Conservation (phyloP, 2,888 invertebrate genomes). For the Eretmocerus hayati region DNA sequence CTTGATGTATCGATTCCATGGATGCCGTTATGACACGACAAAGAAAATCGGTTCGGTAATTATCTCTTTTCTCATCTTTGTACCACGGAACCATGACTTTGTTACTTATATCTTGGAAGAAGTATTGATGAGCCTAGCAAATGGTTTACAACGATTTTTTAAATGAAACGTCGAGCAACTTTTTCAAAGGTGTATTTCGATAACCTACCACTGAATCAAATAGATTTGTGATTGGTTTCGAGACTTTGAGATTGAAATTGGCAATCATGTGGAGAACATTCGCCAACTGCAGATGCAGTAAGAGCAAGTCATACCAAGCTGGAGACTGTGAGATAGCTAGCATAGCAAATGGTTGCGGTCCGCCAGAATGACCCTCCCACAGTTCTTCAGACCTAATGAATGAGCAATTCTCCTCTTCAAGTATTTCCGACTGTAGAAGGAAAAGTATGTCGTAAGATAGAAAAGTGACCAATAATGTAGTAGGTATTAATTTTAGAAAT, state of each 20-base stretch:
- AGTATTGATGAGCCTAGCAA: conserved; percentile 37
- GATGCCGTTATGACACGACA: conserved; percentile 66
- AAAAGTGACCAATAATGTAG: not conserved
- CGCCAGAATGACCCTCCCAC: conserved; percentile 53
- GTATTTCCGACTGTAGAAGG: conserved; percentile 40
- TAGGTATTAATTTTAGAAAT: not conserved
- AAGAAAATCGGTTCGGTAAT: conserved; percentile 65
- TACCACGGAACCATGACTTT: conserved; percentile 38
- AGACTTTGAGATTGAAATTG: conserved; percentile 66
- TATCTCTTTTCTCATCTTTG: conserved; percentile 60
- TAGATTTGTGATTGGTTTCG: conserved; percentile 65
- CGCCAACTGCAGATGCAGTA: conserved; percentile 74
- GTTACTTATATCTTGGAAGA: conserved; percentile 41
- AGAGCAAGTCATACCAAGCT: conserved; percentile 68
- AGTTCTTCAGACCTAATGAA: conserved; percentile 56
- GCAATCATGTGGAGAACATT: conserved; percentile 72
- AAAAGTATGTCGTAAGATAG: not conserved
- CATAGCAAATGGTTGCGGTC: conserved; percentile 64
- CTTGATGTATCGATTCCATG: conserved; percentile 64
- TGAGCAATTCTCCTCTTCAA: conserved; percentile 45
- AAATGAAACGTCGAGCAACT: not conserved
- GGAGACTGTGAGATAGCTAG: conserved; percentile 70
- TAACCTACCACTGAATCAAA: conserved; percentile 70
- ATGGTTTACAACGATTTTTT: not conserved
- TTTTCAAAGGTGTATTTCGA: too few relatives aligned